These are phyloP conservation scores for Deladenus siricidicola DNA, from an alignment of 2,888 invertebrate species.

Conservation along the genomic window DNA sequence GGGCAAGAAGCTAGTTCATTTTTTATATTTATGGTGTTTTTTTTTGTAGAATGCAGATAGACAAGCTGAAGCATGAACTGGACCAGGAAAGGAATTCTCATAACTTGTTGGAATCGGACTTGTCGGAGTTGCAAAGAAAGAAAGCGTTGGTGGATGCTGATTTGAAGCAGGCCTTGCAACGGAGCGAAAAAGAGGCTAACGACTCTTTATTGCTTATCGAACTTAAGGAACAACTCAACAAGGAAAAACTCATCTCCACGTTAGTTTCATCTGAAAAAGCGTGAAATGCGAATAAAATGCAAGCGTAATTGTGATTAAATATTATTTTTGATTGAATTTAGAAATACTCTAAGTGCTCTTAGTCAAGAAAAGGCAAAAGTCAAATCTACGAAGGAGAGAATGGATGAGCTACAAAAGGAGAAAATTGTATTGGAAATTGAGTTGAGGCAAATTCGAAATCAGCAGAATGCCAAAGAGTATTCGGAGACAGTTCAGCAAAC, in stretches of 20 bases:
- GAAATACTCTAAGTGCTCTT: too few species aligned
- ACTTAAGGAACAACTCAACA: constrained; percentile 11
- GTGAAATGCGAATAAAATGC: neutral
- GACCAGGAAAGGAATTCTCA: constrained; percentile 82
- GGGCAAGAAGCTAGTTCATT: neutral
- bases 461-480: constrained; percentile 1
- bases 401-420: constrained; percentile 19
- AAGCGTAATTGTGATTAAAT: neutral
- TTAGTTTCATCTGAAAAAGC: neutral
- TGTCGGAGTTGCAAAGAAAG: constrained; percentile 61
- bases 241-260: neutral
- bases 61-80: constrained; percentile 84
- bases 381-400: neutral
- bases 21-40: too few species aligned
- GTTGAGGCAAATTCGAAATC: constrained; percentile 11
- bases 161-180: constrained; percentile 6
- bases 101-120: neutral
- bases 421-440: constrained; percentile 23
- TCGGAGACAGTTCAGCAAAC: too few species aligned
- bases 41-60: constrained; percentile 60
- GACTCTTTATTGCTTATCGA: constrained; percentile 1
- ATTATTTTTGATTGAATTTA: neutral
- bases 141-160: constrained; percentile 15
- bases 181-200: constrained; percentile 18
- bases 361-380: too few species aligned